Conservation (phyloP, 1,140 invertebrate species). For the Leptinotarsa lineolata region DNA sequence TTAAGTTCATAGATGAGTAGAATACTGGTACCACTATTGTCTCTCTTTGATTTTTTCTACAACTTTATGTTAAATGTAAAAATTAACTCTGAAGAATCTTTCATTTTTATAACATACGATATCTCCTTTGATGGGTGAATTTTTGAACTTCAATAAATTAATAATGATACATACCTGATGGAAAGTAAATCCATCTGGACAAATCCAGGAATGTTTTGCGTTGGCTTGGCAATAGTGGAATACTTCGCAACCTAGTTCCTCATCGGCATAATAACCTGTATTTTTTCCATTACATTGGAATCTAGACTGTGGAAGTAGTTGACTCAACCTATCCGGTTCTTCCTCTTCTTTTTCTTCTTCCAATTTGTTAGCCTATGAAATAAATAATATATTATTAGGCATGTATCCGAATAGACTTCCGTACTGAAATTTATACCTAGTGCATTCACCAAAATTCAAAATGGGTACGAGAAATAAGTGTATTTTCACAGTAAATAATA, state of each 20-base stretch:
- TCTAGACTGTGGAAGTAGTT: constrained; percentile 80
- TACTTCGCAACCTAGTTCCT: constrained; percentile 85
- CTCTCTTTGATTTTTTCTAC: too few relatives aligned
- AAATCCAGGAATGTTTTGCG: constrained; percentile 90
- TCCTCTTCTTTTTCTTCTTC: constrained; percentile 77
- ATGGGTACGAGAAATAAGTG: too few relatives aligned
- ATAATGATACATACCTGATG: constrained; percentile 69
- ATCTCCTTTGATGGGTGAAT: too few relatives aligned
- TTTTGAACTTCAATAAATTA: background rate
- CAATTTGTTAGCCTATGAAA: constrained; percentile 26
- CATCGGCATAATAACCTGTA: constrained; percentile 90
- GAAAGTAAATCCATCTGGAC: constrained; percentile 89
- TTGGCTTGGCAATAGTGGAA: constrained; percentile 94
- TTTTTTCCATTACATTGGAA: constrained; percentile 80
- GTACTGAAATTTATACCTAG: too few relatives aligned
- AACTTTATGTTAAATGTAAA: too few relatives aligned
- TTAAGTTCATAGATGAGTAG: too few relatives aligned
- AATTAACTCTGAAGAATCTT: too few relatives aligned
- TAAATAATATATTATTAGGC: background rate
- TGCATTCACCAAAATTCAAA: too few relatives aligned
- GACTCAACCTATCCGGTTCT: constrained; percentile 80
- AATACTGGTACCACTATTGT: too few relatives aligned
- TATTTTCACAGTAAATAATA: too few relatives aligned
- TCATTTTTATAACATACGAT: too few relatives aligned
- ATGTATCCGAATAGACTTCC: too few relatives aligned